A percentile compares a stretch with the other conserved stretches of the same genome.
These are phyloP conservation scores for Balanococcus diminutus DNA, from an alignment of 2,888 invertebrate species.

Conservation along the genomic window DNA sequence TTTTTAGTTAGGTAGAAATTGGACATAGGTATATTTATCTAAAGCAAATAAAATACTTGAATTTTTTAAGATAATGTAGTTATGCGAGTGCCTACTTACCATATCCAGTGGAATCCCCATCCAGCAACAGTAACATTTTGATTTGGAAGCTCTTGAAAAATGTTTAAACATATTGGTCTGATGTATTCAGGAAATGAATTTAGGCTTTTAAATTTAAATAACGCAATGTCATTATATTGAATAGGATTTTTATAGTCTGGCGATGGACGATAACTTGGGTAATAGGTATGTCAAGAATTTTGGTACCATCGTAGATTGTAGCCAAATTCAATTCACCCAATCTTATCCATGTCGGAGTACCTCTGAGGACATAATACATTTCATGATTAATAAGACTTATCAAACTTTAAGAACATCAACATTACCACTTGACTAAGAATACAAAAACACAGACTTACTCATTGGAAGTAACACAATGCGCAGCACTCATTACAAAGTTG, in stretches of 20 bases:
- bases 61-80: neutral
- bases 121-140: neutral
- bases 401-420: neutral
- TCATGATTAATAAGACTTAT: neutral
- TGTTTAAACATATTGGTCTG: conserved; percentile 12
- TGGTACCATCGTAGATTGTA: neutral
- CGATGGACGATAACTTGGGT: neutral
- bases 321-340: neutral
- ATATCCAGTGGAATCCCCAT: neutral
- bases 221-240: neutral
- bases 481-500: neutral
- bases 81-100: neutral
- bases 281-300: neutral
- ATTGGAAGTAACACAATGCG: neutral
- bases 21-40: neutral
- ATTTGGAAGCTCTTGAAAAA: neutral
- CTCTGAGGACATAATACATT: neutral
- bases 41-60: neutral
- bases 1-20: too few relatives aligned
- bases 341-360: neutral
- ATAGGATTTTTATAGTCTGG: neutral
- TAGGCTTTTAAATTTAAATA: neutral
- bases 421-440: too few relatives aligned
- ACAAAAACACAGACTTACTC: neutral
- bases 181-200: neutral